Percentiles rank a stretch among this genome's conserved stretches.
phyloP scores from a whole-genome alignment of 2,797 vertebrate genomes.

The Tenualosa ilisha region DNA sequence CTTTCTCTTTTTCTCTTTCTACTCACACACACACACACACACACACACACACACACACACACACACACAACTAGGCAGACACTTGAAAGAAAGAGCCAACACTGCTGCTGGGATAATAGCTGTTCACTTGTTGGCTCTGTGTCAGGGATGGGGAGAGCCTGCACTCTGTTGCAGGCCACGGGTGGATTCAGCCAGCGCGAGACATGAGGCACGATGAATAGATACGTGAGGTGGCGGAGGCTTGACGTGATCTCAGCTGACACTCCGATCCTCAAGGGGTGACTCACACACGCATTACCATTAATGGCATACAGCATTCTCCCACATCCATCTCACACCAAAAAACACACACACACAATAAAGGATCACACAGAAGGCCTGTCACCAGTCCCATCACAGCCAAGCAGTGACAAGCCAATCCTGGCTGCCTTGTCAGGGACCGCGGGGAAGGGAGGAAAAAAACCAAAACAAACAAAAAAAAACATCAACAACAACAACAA shows the following conservation, averaged over 20 bases:
- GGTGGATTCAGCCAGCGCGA: constrained; percentile 33
- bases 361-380: constrained; percentile 35
- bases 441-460: not conserved
- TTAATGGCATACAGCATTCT: not conserved
- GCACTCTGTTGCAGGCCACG: constrained; percentile 15
- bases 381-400: not conserved
- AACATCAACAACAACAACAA: too few species aligned
- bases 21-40: constrained; percentile 19
- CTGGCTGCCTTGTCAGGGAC: not conserved
- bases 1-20: too few species aligned
- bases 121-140: constrained; percentile 10
- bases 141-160: not conserved
- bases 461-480: not conserved
- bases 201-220: constrained; percentile 17
- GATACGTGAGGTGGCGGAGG: constrained; percentile 32
- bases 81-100: not conserved
- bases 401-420: constrained; percentile 2
- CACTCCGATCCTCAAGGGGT: constrained; percentile 42
- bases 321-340: not conserved
- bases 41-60: constrained; percentile 33
- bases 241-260: constrained; percentile 43
- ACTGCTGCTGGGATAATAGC: not conserved
- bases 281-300: constrained; percentile 8
- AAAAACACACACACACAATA: constrained; percentile 13
- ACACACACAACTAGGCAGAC: constrained; percentile 6